A percentile compares a stretch with the other conserved stretches of the same genome.
Evolutionary conservation across 2,888 invertebrate genomes (phyloP).

Genomic region (Acleris literana): DNA sequence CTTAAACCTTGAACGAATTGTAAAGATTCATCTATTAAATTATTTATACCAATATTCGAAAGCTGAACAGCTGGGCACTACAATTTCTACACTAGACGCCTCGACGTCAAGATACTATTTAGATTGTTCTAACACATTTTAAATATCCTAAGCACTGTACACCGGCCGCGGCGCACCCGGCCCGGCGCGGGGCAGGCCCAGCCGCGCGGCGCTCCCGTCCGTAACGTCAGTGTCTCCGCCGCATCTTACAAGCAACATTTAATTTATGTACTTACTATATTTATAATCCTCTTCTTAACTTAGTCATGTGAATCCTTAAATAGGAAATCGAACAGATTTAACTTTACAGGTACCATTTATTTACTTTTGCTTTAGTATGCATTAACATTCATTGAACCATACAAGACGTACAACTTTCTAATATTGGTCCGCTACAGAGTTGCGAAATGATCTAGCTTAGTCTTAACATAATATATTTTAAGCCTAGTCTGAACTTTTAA

Average conservation of each 20-base stretch:
- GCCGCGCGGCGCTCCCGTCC: too few relatives aligned
- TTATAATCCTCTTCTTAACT: slow-evolving; percentile 11
- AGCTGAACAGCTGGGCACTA: slow-evolving; percentile 78
- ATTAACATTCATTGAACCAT: slow-evolving; percentile 56
- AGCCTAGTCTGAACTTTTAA: slow-evolving; percentile 77
- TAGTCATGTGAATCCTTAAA: slow-evolving; percentile 8
- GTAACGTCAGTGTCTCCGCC: slow-evolving; percentile 17
- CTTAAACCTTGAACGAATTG: slow-evolving; percentile 65
- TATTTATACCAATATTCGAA: slow-evolving; percentile 79
- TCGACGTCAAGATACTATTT: slow-evolving; percentile 65
- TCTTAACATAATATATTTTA: slow-evolving; percentile 66
- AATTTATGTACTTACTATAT: slow-evolving; percentile 13
- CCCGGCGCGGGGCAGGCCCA: background rate
- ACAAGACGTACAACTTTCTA: slow-evolving; percentile 82
- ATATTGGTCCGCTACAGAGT: slow-evolving; percentile 83
- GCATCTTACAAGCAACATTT: slow-evolving; percentile 38
- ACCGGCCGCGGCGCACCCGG: slow-evolving; percentile 43
- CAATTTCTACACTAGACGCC: slow-evolving; percentile 70
- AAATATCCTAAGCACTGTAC: slow-evolving; percentile 64
- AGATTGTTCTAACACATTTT: slow-evolving; percentile 66
- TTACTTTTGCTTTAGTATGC: slow-evolving; percentile 16
- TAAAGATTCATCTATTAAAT: slow-evolving; percentile 67
- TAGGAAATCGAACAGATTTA: slow-evolving; percentile 11
- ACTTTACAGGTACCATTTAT: slow-evolving; percentile 15
- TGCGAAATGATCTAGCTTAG: slow-evolving; percentile 80